These are phyloP conservation scores for Drosophila putrida DNA, from an alignment of 2,888 invertebrate genomes.

Conservation along the genomic window DNA sequence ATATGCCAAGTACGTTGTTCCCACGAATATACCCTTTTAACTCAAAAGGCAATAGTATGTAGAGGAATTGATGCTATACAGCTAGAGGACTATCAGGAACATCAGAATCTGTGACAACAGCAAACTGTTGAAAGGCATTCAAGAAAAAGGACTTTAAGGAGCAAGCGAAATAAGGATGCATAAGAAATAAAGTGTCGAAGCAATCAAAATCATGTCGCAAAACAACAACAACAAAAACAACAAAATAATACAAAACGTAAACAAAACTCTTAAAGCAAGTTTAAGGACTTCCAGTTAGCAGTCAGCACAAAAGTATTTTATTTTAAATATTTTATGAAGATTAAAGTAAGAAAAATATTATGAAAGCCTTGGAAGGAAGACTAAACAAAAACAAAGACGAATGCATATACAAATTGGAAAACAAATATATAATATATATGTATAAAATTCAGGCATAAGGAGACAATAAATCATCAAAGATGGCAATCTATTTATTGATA, in stretches of 20 bases:
- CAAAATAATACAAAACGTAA: neutral
- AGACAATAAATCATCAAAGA: slow-evolving; percentile 70
- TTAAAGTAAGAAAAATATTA: slow-evolving; percentile 14
- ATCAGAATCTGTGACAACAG: slow-evolving; percentile 44
- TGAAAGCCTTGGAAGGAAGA: neutral
- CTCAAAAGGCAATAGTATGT: neutral
- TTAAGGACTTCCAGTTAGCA: neutral
- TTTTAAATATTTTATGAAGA: neutral
- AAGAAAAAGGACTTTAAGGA: slow-evolving; percentile 38
- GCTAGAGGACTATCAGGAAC: slow-evolving; percentile 52
- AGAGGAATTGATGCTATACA: slow-evolving; percentile 51
- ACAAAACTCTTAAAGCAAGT: slow-evolving; percentile 6
- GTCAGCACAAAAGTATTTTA: neutral
- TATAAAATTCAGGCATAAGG: slow-evolving; percentile 24
- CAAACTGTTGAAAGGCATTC: slow-evolving; percentile 48
- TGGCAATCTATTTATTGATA: slow-evolving; percentile 58
- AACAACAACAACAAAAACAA: slow-evolving; percentile 25
- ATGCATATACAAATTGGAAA: slow-evolving; percentile 1
- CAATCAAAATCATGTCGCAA: slow-evolving; percentile 65
- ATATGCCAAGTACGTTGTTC: neutral
- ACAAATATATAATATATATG: slow-evolving; percentile 6
- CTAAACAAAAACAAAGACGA: slow-evolving; percentile 10
- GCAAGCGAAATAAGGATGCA: slow-evolving; percentile 14
- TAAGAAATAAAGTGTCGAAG: slow-evolving; percentile 47
- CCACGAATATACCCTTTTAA: slow-evolving; percentile 15